Base-by-base conservation (phyloP, 2,888 invertebrate species). In the Ormyrus thymus region DNA sequence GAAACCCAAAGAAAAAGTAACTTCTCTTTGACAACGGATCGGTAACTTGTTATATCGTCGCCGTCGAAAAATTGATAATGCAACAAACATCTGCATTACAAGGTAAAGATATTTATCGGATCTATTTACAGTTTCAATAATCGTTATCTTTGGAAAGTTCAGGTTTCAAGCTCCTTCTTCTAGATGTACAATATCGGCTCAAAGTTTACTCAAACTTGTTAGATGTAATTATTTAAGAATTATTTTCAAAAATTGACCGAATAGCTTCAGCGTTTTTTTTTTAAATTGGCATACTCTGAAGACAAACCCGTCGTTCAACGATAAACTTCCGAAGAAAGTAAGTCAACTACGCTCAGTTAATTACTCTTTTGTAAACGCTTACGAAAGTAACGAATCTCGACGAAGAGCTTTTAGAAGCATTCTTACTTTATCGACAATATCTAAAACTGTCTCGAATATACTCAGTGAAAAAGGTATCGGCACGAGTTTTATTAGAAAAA, bases 131-230 rank as follows among this genome's bases (percentile, higher is more conserved):
- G 10, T 71, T 68, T 69, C 82, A 84, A 82, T 83, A 74, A 83
- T 81, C 83, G 76, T 81, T 83, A 83, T 77, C 79, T 78, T 81
- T 77, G 78, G 82, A 76, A 83, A 81, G 80, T 82, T 78, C 79
- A 82, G 80, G 82, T 71, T 84, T 82, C 77, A 82, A 82, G 82
- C 84, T 81, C 81, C 82, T 84, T 82, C 81, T 81, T 80, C 58
- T 78, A 72, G 71, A 78, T 76, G 74, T 72, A 71, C 58, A 56
- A 68, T 71, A 15, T 65, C 71, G 61, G 61, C 76, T 62, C 43
- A 76, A 61, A 76, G 76, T 64, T 71, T 74, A 80, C 56, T 59
- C 51, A 73, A 70, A 55, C 29, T 29, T 58, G 65, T 71, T 29
- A 62, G 29, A 29, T 29, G 29, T 53, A 46, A 65, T 7, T 66